Evolutionary conservation across 2,888 invertebrate species (phyloP).

Genomic region (Eudemis profundana): DNA sequence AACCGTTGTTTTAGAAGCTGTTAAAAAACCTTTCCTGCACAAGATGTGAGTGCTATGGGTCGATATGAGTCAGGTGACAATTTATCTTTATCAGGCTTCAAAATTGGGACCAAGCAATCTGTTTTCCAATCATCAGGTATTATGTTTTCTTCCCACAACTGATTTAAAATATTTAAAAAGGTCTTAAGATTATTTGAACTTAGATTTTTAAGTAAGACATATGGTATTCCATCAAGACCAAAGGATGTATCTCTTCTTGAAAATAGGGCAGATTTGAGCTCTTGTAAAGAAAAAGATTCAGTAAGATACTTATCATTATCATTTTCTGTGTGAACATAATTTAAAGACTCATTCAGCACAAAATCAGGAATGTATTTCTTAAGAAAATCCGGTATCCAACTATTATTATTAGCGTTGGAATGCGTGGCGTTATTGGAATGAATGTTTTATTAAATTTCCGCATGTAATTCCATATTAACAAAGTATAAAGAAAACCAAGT

Average conservation of each 20-base stretch:
- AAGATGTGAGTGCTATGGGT: conserved; percentile 44
- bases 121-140: conserved; percentile 37
- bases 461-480: too few relatives aligned
- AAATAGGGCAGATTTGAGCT: background rate
- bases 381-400: background rate
- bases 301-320: background rate
- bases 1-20: conserved; percentile 42
- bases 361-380: too few relatives aligned
- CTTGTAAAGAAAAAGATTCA: background rate
- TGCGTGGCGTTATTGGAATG: background rate
- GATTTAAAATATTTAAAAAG: background rate
- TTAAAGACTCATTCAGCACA: too few relatives aligned
- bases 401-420: background rate
- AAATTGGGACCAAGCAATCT: conserved; percentile 42
- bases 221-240: background rate
- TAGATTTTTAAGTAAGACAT: background rate
- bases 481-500: too few relatives aligned
- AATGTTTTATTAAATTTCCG: too few relatives aligned
- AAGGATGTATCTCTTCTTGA: background rate
- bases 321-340: background rate
- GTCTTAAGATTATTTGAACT: too few relatives aligned
- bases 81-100: too few relatives aligned
- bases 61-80: conserved; percentile 44
- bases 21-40: conserved; percentile 45
- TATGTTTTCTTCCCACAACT: too few relatives aligned